Percentiles rank a stretch among this genome's conserved stretches.
These are phyloP conservation scores for Bos javanicus DNA, from an alignment of 2,113 vertebrate genomes.

Conservation along the genomic window DNA sequence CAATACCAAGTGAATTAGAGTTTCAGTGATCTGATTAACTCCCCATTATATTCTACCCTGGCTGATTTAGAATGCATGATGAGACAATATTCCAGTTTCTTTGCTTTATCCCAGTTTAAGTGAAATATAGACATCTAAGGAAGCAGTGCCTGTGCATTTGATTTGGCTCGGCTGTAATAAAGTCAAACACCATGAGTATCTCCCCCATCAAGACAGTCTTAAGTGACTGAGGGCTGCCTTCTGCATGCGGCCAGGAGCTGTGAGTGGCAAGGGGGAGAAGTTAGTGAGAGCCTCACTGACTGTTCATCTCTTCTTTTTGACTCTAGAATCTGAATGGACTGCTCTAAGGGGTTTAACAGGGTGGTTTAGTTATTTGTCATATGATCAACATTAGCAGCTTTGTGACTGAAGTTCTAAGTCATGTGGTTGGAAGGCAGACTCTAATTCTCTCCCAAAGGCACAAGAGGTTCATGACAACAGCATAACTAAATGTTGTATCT, in stretches of 20 bases:
- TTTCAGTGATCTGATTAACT: constrained; percentile 98
- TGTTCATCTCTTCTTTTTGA: not conserved
- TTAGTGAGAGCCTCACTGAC: not conserved
- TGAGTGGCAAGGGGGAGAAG: not conserved
- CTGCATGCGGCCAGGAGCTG: not conserved
- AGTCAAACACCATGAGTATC: constrained; percentile 82
- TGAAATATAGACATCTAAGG: constrained; percentile 88
- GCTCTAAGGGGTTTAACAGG: not conserved
- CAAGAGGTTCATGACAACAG: constrained; percentile 47
- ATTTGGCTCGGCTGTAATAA: constrained; percentile 82
- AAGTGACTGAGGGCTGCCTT: constrained; percentile 64
- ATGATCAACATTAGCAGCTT: constrained; percentile 49
- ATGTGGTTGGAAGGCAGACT: constrained; percentile 38
- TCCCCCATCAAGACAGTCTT: constrained; percentile 62
- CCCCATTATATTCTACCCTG: constrained; percentile 94
- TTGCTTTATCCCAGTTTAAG: constrained; percentile 89
- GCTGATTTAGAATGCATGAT: constrained; percentile 92
- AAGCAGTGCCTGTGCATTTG: constrained; percentile 84
- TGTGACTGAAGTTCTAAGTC: constrained; percentile 19
- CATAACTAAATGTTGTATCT: not conserved
- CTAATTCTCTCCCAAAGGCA: constrained; percentile 50
- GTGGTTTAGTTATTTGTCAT: not conserved
- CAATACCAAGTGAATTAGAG: constrained; percentile 98
- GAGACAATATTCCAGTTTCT: constrained; percentile 92
- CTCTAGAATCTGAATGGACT: not conserved